Evolutionary conservation across 2,888 invertebrate species (phyloP).

Genomic region (Drosophila lacicola): DNA sequence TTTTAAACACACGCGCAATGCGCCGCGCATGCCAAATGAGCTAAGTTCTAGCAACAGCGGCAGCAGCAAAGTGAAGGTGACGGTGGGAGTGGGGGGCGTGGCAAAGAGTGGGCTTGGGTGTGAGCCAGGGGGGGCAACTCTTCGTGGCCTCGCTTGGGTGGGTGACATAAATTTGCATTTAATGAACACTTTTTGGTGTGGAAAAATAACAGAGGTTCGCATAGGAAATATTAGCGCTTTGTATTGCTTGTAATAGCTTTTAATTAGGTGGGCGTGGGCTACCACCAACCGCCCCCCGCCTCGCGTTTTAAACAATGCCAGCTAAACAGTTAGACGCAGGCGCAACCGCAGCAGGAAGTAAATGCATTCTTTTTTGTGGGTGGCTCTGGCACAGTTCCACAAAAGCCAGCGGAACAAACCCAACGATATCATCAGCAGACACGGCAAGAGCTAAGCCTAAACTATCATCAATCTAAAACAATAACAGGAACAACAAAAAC

Average conservation of each 20-base stretch:
- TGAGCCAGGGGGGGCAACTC: not conserved
- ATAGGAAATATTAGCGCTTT: constrained; percentile 63
- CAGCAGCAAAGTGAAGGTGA: too few relatives aligned
- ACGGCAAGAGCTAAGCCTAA: constrained; percentile 6
- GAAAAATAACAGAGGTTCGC: constrained; percentile 34
- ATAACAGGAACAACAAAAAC: not conserved
- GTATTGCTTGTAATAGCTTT: constrained; percentile 69
- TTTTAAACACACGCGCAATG: constrained; percentile 69
- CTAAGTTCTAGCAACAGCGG: not conserved
- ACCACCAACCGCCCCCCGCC: not conserved
- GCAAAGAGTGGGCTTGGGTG: not conserved
- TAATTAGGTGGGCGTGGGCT: constrained; percentile 70
- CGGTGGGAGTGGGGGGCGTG: not conserved
- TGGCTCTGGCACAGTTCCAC: constrained; percentile 35
- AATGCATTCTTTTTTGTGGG: constrained; percentile 26
- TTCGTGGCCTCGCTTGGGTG: constrained; percentile 26
- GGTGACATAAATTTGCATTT: constrained; percentile 76
- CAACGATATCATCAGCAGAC: constrained; percentile 8
- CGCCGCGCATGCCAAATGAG: constrained; percentile 75
- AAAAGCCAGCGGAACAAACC: not conserved
- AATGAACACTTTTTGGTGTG: constrained; percentile 67
- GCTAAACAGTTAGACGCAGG: constrained; percentile 42
- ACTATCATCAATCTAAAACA: not conserved
- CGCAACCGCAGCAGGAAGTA: constrained; percentile 44
- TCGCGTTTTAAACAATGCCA: constrained; percentile 30